Evolutionary conservation across 2,888 invertebrate genomes (phyloP).

Genomic region (Drosophila fungiperda): DNA sequence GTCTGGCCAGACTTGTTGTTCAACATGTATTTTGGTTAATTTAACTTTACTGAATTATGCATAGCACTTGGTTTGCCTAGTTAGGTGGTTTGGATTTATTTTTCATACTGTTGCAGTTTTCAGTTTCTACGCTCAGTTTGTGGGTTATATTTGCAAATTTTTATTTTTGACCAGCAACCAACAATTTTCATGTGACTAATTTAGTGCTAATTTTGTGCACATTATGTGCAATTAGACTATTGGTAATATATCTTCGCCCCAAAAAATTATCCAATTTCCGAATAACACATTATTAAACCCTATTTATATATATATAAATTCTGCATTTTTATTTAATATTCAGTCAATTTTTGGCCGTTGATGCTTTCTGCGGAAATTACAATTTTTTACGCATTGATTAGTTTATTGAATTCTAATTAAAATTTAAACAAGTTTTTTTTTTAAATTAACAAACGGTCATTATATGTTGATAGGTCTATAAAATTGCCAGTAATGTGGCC

Average conservation of each 20-base stretch:
- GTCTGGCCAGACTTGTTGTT: conserved; percentile 62
- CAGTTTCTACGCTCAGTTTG: conserved; percentile 4
- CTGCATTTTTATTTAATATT: conserved; percentile 67
- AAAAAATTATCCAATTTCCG: background rate
- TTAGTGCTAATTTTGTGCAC: conserved; percentile 74
- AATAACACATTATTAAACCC: background rate
- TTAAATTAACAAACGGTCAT: conserved; percentile 57
- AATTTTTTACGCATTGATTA: conserved; percentile 63
- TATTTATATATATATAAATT: background rate
- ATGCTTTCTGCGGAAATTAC: conserved; percentile 54
- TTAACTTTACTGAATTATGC: conserved; percentile 80
- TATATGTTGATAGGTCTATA: conserved; percentile 44
- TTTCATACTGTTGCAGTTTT: background rate
- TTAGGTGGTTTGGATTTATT: conserved; percentile 8
- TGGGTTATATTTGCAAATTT: conserved; percentile 63
- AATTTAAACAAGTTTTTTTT: conserved; percentile 24
- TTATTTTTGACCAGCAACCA: conserved; percentile 57
- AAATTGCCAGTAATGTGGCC: conserved; percentile 15
- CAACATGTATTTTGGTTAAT: conserved; percentile 79
- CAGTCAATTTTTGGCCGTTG: conserved; percentile 9
- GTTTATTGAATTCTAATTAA: conserved; percentile 71
- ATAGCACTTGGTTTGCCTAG: conserved; percentile 45
- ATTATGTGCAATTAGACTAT: conserved; percentile 79
- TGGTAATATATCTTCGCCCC: conserved; percentile 47
- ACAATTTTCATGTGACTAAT: conserved; percentile 68